Base-by-base conservation (phyloP, 2,888 invertebrate genomes). In the Leptinotarsa haldemani region DNA sequence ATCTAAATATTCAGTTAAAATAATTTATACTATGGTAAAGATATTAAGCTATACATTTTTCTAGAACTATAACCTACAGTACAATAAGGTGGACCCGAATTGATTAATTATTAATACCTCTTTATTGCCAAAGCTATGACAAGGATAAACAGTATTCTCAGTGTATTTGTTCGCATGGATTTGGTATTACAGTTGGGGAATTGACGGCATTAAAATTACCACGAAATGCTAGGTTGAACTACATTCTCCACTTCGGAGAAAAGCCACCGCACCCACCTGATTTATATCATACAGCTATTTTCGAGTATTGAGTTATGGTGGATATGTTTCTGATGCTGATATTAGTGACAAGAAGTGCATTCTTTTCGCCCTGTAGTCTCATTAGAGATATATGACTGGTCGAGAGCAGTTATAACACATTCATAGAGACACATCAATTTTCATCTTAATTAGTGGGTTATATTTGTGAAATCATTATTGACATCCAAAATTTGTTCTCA, bases 41-140 rank as follows among this genome's bases (percentile, higher is more conserved):
- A 69, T 65, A 47, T 63, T 25, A 68, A 61, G 66, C 74, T 75
- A 72, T 70, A 68, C 61, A 67, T 40, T 12, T 65, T 52, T 30
- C 72, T 71, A 71, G 20, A 69, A 66, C 56, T 68, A 56, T 15
- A 61, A 25, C 56, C 68, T 71, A 73, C 65, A 75, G 56, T 73
- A 76, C 69, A 73, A 71, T 61, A 76, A 75, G 73, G 75, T 81
- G 80, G 81, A 81, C 81, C 81, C 81, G 69, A 74, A 74, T 79
- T 75, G 75, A 74, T 76, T 72, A 78, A 71, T 56, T 58, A 30
- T 56, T 40, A 40, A 56, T 47, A 68, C 46, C 48, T 64, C 64
- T 56, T 65, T 71, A 48, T 66, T 66, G 71, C 71, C 71, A 65
- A 65, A 30, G 18, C 13, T 58, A 68, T 56, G 56, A 58, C 50